Conservation (phyloP, 2,888 invertebrate species). For the Lissonota sp. region DNA sequence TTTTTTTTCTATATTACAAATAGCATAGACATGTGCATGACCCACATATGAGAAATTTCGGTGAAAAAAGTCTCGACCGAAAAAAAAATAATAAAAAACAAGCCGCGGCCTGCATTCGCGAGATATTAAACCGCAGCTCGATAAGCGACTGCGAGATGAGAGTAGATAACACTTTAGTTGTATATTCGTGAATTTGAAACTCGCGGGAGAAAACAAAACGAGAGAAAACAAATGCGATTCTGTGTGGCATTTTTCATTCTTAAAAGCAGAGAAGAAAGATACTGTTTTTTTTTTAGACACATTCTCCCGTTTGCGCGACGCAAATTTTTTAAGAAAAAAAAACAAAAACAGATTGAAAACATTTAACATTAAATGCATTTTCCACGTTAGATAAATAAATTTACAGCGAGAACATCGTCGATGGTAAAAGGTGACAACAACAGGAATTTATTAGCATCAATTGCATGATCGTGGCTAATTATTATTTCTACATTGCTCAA, state of each 20-base stretch:
- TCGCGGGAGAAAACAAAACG: slow-evolving; percentile 1
- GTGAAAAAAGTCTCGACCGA: slow-evolving; percentile 5
- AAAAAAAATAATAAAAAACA: slow-evolving; percentile 4
- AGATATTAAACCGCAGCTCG: slow-evolving; percentile 20
- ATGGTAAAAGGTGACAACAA: slow-evolving; percentile 76
- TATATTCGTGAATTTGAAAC: slow-evolving; percentile 19
- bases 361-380: slow-evolving; percentile 62
- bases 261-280: slow-evolving; percentile 12
- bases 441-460: slow-evolving; percentile 72
- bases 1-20: slow-evolving; percentile 3
- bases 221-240: slow-evolving; percentile 46
- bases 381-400: slow-evolving; percentile 68
- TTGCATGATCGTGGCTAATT: slow-evolving; percentile 67
- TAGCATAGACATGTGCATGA: slow-evolving; percentile 52
- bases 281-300: slow-evolving; percentile 11
- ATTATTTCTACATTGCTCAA: slow-evolving; percentile 38
- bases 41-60: slow-evolving; percentile 37
- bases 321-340: slow-evolving; percentile 2
- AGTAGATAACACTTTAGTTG: slow-evolving; percentile 7
- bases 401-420: slow-evolving; percentile 78
- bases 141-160: slow-evolving; percentile 27
- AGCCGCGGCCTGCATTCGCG: slow-evolving; percentile 14
- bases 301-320: slow-evolving; percentile 13
- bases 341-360: slow-evolving; percentile 16
- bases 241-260: slow-evolving; percentile 46